These are phyloP conservation scores for Pituophis catenifer DNA, from an alignment of 2,113 vertebrate species.

Conservation along the genomic window DNA sequence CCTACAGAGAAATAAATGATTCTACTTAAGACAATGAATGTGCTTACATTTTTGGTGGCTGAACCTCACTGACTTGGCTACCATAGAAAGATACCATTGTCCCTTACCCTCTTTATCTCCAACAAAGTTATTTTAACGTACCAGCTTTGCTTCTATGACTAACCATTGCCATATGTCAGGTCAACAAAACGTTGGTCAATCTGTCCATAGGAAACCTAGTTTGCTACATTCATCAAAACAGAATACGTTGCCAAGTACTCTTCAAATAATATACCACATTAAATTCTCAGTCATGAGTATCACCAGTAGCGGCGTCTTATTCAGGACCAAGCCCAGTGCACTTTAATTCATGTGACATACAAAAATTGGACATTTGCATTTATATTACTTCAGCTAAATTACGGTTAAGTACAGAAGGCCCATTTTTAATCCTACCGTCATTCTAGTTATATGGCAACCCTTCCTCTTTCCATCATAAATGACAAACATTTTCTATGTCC, in stretches of 20 bases:
- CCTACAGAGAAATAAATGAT: neutral
- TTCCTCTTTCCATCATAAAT: neutral
- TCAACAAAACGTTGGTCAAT: neutral
- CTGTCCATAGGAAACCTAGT: neutral
- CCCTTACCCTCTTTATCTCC: neutral
- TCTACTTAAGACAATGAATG: neutral
- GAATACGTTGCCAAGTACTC: neutral
- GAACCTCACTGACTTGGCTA: neutral
- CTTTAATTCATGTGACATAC: neutral
- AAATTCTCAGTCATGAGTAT: neutral
- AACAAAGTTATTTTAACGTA: neutral
- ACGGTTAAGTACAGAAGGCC: neutral
- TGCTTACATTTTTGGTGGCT: neutral
- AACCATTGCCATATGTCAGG: neutral
- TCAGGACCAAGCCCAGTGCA: neutral
- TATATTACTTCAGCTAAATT: neutral
- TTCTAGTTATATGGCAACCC: neutral
- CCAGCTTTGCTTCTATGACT: neutral
- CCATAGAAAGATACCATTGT: neutral
- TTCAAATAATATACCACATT: neutral
- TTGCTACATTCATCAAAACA: neutral
- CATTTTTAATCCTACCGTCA: neutral
- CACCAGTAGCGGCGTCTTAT: neutral
- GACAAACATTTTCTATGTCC: constrained; percentile 23
- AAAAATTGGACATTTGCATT: neutral